These are phyloP conservation scores for Micromesistius poutassou DNA, from an alignment of 2,797 vertebrate genomes.

Conservation along the genomic window DNA sequence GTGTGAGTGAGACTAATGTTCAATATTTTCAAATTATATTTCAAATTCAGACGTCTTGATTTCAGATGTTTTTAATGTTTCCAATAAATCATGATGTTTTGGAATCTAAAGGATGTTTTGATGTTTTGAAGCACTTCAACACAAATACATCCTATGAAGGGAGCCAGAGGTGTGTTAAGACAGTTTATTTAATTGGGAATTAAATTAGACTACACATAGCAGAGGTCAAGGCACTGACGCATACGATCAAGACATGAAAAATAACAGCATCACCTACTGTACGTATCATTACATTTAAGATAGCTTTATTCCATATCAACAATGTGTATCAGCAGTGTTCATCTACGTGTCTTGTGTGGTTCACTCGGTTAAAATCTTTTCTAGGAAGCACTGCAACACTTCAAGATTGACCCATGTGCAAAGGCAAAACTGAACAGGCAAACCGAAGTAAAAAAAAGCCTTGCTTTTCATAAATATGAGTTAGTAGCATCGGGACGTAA, in stretches of 20 bases:
- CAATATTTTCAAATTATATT: neutral
- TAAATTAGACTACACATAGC: conserved; percentile 59
- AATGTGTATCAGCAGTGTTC: neutral
- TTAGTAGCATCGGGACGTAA: neutral
- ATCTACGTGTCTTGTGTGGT: neutral
- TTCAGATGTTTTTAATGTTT: neutral
- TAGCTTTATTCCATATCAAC: neutral
- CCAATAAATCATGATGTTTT: neutral
- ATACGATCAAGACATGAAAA: conserved; percentile 29
- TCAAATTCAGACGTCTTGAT: neutral
- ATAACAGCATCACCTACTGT: conserved; percentile 4
- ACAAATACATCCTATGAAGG: neutral
- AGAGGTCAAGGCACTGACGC: conserved; percentile 62
- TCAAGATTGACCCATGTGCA: conserved; percentile 11
- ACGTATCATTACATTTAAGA: neutral
- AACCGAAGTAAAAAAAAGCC: neutral
- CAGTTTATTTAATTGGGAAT: conserved; percentile 49
- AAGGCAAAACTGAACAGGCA: conserved; percentile 1
- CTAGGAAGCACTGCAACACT: conserved; percentile 12
- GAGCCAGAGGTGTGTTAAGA: neutral
- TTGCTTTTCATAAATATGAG: neutral
- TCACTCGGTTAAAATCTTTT: neutral
- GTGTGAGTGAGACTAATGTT: too few relatives aligned
- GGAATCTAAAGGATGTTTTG: neutral
- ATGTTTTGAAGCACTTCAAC: neutral